Evolutionary conservation across 2,113 vertebrate species (phyloP), one percentile per base, ranked within the genome.

Genomic region (Uria aalge): DNA sequence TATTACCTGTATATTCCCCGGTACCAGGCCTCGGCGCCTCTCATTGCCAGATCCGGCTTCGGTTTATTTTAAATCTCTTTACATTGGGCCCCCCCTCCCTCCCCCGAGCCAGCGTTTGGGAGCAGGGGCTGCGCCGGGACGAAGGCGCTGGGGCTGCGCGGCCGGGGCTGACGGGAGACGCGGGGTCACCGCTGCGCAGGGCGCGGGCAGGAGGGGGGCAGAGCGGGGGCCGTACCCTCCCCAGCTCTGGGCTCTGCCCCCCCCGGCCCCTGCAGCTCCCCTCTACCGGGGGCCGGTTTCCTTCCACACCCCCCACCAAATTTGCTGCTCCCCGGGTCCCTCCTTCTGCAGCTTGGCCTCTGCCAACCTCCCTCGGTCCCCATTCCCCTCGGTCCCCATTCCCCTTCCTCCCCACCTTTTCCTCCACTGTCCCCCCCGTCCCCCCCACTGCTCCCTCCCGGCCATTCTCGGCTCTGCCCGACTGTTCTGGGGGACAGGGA

Each of bases 1-100:
- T 99, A 99, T 99, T 93, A 90, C 91, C 85, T 93, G 96, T 95
- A 94, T 96, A 99, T 98, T 98, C 98, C 98, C 98, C 98, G 98
- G 83, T 66, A 52, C 71, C 69, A 24, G 88, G 88, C 83, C 88
- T 38, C 47, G 3, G 76, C 11, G n/a, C 92, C 83, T 64, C 83
- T 68, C 76, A 12, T 82, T 76, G 88, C 88, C 83, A 82, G 71
- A 72, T 47, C 76, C 9, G 77, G 76, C 87, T 90, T 81, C 60
- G 86, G 87, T 93, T 93, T 90, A 40, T 69, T 90, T 85, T 75
- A 50, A 81, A 57, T 81, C 56, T 90, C 92, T 90, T 52, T 85
- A 63, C 75, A 26, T 97, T 98, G 98, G 95, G 57, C 26, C 21
- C 78, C 85, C 92, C 97, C 90, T 76, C 93, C 88, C 93, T 91